phyloP scores from a whole-genome alignment of 2,797 vertebrate species.

The Pseudotriccus pelzelni region DNA sequence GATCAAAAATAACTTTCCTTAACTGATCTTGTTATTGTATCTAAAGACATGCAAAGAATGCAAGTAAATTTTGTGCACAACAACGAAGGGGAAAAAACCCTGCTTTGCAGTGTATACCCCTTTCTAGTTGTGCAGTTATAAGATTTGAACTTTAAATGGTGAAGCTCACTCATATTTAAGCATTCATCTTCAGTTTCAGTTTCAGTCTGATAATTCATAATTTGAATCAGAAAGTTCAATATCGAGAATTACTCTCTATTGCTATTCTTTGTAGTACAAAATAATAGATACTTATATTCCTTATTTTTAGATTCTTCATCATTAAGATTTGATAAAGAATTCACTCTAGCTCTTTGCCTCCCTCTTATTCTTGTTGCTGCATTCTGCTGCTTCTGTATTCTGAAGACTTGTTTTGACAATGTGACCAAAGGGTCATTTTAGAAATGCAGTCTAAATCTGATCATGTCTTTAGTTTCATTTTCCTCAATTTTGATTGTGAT shows the following conservation, averaged over 20 bases:
- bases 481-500: background rate
- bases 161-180: background rate
- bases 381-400: background rate
- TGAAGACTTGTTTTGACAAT: background rate
- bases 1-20: background rate
- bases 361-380: background rate
- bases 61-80: background rate
- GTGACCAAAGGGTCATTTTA: background rate
- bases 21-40: background rate
- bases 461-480: background rate
- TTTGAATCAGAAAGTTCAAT: background rate
- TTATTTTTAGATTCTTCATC: background rate
- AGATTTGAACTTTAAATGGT: background rate
- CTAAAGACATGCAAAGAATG: background rate
- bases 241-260: background rate
- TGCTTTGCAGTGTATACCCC: background rate
- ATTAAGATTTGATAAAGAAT: background rate
- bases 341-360: background rate
- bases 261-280: background rate
- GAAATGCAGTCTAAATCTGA: background rate
- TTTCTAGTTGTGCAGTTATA: background rate
- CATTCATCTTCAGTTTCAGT: background rate
- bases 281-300: background rate
- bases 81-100: background rate
- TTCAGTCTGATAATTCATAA: background rate